Percentiles rank a stretch among this genome's conserved stretches.
Evolutionary conservation across 2,113 vertebrate species (phyloP).

Genomic region (Bos javanicus): DNA sequence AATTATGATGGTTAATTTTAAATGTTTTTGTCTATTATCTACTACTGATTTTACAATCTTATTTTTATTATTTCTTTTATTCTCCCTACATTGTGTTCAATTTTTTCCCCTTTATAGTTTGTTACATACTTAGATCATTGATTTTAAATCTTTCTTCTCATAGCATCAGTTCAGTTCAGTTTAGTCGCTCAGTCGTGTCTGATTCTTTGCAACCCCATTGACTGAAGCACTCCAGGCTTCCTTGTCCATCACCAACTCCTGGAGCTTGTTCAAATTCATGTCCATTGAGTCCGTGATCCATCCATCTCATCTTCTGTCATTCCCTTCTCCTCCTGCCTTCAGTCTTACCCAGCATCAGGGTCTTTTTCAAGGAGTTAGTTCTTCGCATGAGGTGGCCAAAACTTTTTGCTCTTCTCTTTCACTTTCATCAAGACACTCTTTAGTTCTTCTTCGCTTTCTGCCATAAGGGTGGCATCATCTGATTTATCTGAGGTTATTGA

Average conservation of each 20-base stretch:
- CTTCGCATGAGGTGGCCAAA: background rate
- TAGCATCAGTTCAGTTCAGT: background rate
- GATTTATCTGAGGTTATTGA: background rate
- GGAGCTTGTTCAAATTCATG: accelerated
- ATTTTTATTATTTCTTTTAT: background rate
- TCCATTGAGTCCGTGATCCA: background rate
- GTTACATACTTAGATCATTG: background rate
- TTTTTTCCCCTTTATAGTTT: background rate
- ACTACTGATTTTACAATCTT: background rate
- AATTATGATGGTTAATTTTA: background rate
- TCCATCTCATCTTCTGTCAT: background rate
- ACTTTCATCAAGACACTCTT: background rate
- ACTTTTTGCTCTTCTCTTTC: background rate
- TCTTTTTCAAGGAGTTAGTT: background rate
- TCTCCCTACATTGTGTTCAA: background rate
- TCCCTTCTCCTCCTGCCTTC: background rate
- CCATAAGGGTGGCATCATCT: background rate
- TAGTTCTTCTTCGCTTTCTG: background rate
- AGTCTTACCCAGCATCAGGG: background rate
- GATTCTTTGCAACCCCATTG: background rate
- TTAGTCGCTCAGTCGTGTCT: background rate
- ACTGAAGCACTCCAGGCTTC: background rate
- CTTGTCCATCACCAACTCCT: background rate
- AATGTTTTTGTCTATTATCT: background rate
- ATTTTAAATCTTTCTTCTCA: background rate